Evolutionary conservation across 1,140 invertebrate species (phyloP).

Genomic region (Drosophila carrolli): DNA sequence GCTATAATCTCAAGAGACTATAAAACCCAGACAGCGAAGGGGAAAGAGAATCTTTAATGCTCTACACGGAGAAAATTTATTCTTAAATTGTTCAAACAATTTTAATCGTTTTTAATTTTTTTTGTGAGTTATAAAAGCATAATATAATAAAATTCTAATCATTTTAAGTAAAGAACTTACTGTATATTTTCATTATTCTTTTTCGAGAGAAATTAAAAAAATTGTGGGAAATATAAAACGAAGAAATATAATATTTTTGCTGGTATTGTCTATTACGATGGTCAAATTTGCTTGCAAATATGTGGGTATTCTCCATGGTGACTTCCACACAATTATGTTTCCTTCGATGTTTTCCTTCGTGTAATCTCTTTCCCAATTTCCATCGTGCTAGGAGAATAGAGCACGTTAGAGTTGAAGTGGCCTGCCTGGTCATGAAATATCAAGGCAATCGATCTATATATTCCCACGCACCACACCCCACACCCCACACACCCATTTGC

Average conservation of each 20-base stretch:
- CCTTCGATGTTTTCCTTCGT: neutral
- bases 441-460: constrained; percentile 63
- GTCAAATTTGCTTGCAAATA: no score
- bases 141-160: neutral
- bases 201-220: no score
- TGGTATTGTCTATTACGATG: no score
- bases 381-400: constrained; percentile 26
- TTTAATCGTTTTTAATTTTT: neutral
- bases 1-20: constrained; percentile 62
- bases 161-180: no score
- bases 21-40: neutral
- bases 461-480: neutral
- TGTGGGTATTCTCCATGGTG: no score
- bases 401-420: constrained; percentile 50
- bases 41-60: neutral
- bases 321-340: neutral
- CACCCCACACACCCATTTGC: constrained; percentile 3
- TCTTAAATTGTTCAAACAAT: neutral
- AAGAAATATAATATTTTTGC: no score
- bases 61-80: constrained; percentile 3
- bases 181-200: no score
- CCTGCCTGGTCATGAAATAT: constrained; percentile 56
- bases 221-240: no score
- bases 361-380: constrained; percentile 13
- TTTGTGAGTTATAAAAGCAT: no score